Evolutionary conservation across 2,113 vertebrate species (phyloP).

Genomic region (Vidua chalybeata): DNA sequence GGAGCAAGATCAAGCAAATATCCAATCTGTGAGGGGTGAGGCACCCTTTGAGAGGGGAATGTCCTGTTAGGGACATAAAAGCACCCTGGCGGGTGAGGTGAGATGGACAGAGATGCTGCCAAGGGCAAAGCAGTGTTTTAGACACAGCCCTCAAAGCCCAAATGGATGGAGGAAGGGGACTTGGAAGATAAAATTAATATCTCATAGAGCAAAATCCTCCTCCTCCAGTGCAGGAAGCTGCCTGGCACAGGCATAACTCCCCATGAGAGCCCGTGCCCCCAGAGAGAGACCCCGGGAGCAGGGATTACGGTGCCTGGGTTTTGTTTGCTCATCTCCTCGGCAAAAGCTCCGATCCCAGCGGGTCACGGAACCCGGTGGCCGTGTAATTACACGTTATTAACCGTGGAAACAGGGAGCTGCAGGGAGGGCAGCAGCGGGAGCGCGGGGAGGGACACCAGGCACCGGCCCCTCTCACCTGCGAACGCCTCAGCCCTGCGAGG

Average conservation of each 20-base stretch:
- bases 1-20: background rate
- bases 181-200: background rate
- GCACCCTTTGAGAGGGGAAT: background rate
- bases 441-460: background rate
- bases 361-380: background rate
- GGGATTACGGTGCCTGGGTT: background rate
- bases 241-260: background rate
- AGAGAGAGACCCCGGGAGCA: background rate
- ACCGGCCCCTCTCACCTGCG: background rate
- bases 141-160: background rate
- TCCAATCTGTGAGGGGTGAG: background rate
- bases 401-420: background rate
- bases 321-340: background rate
- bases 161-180: background rate
- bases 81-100: fast-evolving
- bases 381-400: background rate
- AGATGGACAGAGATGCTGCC: background rate
- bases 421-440: background rate
- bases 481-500: background rate
- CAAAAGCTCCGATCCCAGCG: background rate
- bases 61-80: background rate
- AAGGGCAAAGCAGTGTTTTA: background rate
- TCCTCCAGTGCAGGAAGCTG: background rate
- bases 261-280: background rate
- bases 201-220: background rate